phyloP scores from a whole-genome alignment of 1,140 invertebrate genomes.

The Diploscapter pachys region DNA sequence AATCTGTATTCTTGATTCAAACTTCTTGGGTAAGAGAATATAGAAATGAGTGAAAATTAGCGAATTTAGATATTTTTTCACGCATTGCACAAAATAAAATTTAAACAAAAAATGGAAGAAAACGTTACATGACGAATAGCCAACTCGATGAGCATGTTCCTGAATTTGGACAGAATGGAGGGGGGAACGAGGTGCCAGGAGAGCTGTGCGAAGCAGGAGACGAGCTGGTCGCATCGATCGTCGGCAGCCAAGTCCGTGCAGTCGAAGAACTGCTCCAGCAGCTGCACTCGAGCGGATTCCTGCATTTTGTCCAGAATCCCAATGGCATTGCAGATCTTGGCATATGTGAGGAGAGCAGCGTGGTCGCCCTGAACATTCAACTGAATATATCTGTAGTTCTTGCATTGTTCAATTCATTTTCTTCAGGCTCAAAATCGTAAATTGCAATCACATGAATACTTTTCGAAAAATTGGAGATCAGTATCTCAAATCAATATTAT shows the following conservation, averaged over 20 bases:
- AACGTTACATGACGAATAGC: constrained; percentile 10
- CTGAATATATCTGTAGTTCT: no score
- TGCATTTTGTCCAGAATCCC: constrained; percentile 13
- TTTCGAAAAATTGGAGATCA: no score
- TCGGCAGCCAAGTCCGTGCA: constrained; percentile 2
- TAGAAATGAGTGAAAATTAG: no score
- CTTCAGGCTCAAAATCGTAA: no score
- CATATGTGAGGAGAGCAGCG: background rate
- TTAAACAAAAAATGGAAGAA: background rate
- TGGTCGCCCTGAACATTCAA: background rate
- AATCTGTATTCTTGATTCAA: no score
- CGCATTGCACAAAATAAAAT: background rate
- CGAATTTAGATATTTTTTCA: no score
- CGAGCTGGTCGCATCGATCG: background rate
- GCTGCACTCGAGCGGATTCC: background rate
- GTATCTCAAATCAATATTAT: no score
- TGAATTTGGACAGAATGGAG: background rate
- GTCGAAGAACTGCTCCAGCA: constrained; percentile 10
- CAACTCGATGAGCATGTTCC: constrained; percentile 2
- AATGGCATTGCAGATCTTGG: constrained; percentile 12
- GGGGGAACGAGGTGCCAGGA: constrained; percentile 2
- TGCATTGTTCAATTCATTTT: no score
- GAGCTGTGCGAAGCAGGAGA: constrained; percentile 1
- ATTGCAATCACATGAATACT: no score
- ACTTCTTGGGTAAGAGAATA: no score